Conservation (phyloP, 2,113 vertebrate genomes). For the Oxygymnocypris stewartii region DNA sequence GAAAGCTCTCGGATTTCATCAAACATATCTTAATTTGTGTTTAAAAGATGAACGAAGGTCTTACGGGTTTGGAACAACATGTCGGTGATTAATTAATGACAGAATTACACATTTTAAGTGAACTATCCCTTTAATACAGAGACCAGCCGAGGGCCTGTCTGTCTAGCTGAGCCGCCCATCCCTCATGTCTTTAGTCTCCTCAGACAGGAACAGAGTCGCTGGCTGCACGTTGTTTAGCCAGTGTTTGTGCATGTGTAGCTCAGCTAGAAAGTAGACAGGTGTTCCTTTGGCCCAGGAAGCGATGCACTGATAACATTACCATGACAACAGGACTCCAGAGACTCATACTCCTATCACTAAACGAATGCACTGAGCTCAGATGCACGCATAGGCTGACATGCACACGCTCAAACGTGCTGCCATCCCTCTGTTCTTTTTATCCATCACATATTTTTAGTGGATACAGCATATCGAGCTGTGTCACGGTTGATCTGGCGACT, state of each 20-base stretch:
- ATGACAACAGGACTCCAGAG: slow-evolving; percentile 49
- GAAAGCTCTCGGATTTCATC: too few relatives aligned
- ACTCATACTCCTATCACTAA: slow-evolving; percentile 20
- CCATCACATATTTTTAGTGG: slow-evolving; percentile 34
- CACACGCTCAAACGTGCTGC: slow-evolving; percentile 11
- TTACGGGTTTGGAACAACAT: too few relatives aligned
- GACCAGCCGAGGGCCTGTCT: neutral
- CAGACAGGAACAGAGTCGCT: neutral
- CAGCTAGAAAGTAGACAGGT: slow-evolving; percentile 43
- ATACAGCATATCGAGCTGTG: slow-evolving; percentile 21
- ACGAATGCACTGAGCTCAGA: slow-evolving; percentile 21
- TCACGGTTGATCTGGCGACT: slow-evolving; percentile 20
- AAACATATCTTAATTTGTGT: too few relatives aligned
- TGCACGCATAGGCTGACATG: neutral
- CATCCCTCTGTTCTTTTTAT: neutral
- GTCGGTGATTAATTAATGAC: too few relatives aligned
- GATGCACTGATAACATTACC: slow-evolving; percentile 48
- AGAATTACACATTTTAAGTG: too few relatives aligned
- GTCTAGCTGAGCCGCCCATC: neutral
- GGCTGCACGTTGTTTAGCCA: neutral
- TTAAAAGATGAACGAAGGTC: too few relatives aligned
- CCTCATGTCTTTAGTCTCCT: neutral
- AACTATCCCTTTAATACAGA: neutral
- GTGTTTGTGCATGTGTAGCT: slow-evolving; percentile 46
- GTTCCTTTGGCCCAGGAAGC: slow-evolving; percentile 37